A percentile compares a stretch with the other conserved stretches of the same genome.
Conservation (phyloP, 2,113 vertebrate genomes). For the Crotalus horridus region DNA sequence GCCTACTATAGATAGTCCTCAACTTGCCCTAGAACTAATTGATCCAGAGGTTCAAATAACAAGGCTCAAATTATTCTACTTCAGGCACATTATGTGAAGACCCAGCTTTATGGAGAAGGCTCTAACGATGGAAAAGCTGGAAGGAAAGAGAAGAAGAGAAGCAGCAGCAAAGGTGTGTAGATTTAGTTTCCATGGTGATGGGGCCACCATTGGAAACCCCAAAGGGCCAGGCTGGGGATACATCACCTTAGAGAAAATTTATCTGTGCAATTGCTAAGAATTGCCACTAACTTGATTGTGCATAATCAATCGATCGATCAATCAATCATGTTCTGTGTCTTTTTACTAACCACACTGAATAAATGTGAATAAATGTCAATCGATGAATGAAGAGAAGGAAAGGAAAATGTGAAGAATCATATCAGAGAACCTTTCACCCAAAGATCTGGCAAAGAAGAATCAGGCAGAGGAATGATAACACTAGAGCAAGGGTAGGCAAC, state of each 20-base stretch:
- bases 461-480: conserved; percentile 1
- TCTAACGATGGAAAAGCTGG: not conserved
- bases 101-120: not conserved
- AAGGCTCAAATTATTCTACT: not conserved
- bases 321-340: not conserved
- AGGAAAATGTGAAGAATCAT: not conserved
- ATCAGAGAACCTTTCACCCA: not conserved
- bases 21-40: not conserved
- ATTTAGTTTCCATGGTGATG: not conserved
- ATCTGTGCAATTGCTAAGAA: not conserved
- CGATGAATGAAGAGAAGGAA: not conserved
- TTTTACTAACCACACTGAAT: not conserved
- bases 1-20: not conserved
- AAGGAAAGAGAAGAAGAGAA: not conserved
- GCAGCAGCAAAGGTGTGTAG: not conserved
- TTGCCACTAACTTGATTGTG: not conserved
- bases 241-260: not conserved
- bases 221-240: not conserved
- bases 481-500: conserved; percentile 31
- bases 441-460: not conserved
- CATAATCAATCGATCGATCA: not conserved
- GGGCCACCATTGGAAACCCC: not conserved
- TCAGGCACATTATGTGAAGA: not conserved
- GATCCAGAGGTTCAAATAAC: not conserved
- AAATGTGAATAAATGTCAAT: not conserved